phyloP scores from a whole-genome alignment of 2,888 invertebrate genomes.

The Caenorhabditis uteleia region DNA sequence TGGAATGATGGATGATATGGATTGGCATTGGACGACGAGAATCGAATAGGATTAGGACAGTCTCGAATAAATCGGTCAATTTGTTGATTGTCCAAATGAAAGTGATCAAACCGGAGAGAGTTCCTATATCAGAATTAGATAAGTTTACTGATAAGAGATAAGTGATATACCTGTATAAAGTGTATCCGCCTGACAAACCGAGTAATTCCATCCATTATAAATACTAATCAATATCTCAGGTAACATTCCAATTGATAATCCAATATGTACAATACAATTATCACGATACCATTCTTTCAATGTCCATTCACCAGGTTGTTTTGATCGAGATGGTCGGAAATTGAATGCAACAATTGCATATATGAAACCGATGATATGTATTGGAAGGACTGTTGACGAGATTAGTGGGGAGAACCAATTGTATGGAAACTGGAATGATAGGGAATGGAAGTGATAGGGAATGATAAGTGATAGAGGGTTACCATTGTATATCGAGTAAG shows the following conservation, averaged over 20 bases:
- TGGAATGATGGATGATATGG: slow-evolving; percentile 46
- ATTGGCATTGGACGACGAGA: slow-evolving; percentile 37
- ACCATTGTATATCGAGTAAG: too few relatives aligned
- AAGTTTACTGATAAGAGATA: not conserved
- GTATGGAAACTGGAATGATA: slow-evolving; percentile 32
- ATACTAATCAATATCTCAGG: slow-evolving; percentile 33
- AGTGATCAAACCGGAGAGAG: slow-evolving; percentile 26
- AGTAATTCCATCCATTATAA: slow-evolving; percentile 36
- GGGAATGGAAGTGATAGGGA: too few relatives aligned
- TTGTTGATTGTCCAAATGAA: slow-evolving; percentile 41
- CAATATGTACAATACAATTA: slow-evolving; percentile 33
- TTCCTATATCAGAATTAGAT: slow-evolving; percentile 10
- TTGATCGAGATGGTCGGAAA: slow-evolving; percentile 20
- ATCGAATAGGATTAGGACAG: slow-evolving; percentile 39
- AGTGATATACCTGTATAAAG: slow-evolving; percentile 18
- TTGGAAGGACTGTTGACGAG: slow-evolving; percentile 11
- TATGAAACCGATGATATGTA: slow-evolving; percentile 20
- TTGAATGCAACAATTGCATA: slow-evolving; percentile 25
- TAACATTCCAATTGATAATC: slow-evolving; percentile 21
- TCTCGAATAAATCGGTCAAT: slow-evolving; percentile 37
- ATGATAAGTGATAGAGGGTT: too few relatives aligned
- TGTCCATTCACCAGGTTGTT: too few relatives aligned
- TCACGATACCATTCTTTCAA: slow-evolving; percentile 31
- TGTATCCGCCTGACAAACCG: slow-evolving; percentile 34
- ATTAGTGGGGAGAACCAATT: slow-evolving; percentile 28